A percentile compares a stretch with the other conserved stretches of the same genome.
phyloP scores from a whole-genome alignment of 2,797 vertebrate species.

The Peromyscus attwateri region DNA sequence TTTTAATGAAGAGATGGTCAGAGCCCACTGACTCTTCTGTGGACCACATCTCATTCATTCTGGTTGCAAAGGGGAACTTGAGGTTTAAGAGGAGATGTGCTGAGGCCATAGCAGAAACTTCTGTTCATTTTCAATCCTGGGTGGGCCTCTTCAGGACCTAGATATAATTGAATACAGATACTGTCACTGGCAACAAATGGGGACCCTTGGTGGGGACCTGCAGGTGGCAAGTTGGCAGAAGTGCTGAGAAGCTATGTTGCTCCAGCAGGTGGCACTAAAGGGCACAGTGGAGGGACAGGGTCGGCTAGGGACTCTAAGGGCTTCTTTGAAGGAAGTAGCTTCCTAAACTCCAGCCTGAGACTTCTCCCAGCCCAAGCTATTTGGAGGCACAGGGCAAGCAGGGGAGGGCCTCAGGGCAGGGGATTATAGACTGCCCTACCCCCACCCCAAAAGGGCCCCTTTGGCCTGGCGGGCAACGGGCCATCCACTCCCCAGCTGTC shows the following conservation, averaged over 20 bases:
- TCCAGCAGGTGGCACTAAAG: conserved; percentile 79
- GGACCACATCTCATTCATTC: neutral
- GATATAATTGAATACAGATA: neutral
- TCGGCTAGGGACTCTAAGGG: conserved; percentile 65
- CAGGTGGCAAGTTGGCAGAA: neutral
- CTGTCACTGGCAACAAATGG: neutral
- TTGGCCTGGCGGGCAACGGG: conserved; percentile 70
- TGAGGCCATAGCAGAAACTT: neutral
- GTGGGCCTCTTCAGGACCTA: neutral
- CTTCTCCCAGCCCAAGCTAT: conserved; percentile 17
- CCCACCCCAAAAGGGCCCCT: conserved; percentile 73
- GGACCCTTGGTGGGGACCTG: neutral
- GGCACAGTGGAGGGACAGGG: conserved; percentile 26
- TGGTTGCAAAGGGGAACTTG: conserved; percentile 6
- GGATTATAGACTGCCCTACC: conserved; percentile 51
- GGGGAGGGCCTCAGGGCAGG: conserved; percentile 68
- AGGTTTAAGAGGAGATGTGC: neutral
- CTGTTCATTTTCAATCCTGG: conserved; percentile 23
- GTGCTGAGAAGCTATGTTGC: neutral
- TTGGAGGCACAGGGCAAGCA: conserved; percentile 51
- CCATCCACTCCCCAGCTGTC: conserved; percentile 82
- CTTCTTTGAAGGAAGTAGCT: conserved; percentile 69
- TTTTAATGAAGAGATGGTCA: conserved; percentile 43
- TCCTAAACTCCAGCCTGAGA: conserved; percentile 55
- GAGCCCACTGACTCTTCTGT: neutral